phyloP scores from a whole-genome alignment of 2,113 vertebrate genomes.

The Panthera tigris region DNA sequence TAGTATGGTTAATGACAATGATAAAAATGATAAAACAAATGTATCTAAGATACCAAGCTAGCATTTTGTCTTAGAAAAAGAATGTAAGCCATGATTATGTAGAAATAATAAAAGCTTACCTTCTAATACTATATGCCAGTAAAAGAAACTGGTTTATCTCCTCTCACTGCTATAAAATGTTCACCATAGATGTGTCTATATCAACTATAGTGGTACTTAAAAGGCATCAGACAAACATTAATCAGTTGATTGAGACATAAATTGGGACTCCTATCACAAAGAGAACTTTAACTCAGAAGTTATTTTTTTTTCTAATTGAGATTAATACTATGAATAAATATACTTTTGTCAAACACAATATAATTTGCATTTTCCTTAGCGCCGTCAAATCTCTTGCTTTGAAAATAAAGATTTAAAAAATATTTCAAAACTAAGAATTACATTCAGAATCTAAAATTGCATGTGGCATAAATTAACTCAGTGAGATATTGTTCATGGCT shows the following conservation, averaged over 20 bases:
- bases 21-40: neutral
- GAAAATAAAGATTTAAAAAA: neutral
- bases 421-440: conserved; percentile 22
- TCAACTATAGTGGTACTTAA: neutral
- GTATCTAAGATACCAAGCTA: neutral
- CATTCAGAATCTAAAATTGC: neutral
- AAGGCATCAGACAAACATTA: neutral
- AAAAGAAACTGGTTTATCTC: neutral
- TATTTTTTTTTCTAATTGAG: neutral
- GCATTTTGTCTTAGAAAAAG: neutral
- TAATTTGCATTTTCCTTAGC: conserved; percentile 5
- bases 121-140: neutral
- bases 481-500: neutral
- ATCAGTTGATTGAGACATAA: neutral
- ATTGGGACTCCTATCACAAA: neutral
- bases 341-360: neutral
- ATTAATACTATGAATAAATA: neutral
- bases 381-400: neutral
- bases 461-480: neutral
- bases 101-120: neutral
- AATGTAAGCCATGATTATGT: neutral
- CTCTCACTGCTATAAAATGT: neutral
- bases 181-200: neutral
- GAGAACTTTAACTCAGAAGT: neutral
- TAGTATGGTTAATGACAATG: neutral